Conservation (phyloP, 2,888 invertebrate genomes). For the Autographa gamma region DNA sequence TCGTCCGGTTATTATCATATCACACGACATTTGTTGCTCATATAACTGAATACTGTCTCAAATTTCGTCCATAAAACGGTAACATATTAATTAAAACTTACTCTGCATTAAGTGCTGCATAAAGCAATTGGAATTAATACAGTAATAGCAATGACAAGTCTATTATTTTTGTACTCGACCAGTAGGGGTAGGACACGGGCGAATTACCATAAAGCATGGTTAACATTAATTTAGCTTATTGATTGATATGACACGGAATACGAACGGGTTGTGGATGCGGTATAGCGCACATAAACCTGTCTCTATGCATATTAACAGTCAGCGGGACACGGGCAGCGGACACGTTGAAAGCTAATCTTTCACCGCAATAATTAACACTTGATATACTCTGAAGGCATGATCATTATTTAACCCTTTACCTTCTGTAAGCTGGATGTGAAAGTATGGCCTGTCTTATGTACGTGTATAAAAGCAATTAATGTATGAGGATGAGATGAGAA, state of each 20-base stretch:
- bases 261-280: slow-evolving; percentile 50
- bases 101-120: slow-evolving; percentile 31
- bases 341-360: slow-evolving; percentile 52
- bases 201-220: slow-evolving; percentile 76
- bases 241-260: slow-evolving; percentile 59
- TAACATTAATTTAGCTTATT: slow-evolving; percentile 75
- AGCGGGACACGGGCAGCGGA: slow-evolving; percentile 37
- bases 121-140: slow-evolving; percentile 70
- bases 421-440: slow-evolving; percentile 29
- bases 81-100: slow-evolving; percentile 38
- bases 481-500: not conserved
- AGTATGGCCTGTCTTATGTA: slow-evolving; percentile 7
- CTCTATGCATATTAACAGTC: slow-evolving; percentile 50
- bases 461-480: not conserved
- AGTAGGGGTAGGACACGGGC: slow-evolving; percentile 63
- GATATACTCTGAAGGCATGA: slow-evolving; percentile 38
- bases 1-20: slow-evolving; percentile 17
- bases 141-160: slow-evolving; percentile 71
- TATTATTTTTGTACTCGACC: slow-evolving; percentile 73
- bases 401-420: slow-evolving; percentile 42
- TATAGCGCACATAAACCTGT: slow-evolving; percentile 49
- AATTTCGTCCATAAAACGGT: slow-evolving; percentile 12
- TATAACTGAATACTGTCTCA: slow-evolving; percentile 17
- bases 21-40: not conserved
- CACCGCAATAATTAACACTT: slow-evolving; percentile 48